phyloP scores from a whole-genome alignment of 2,113 vertebrate genomes.

The Hyla sarda region DNA sequence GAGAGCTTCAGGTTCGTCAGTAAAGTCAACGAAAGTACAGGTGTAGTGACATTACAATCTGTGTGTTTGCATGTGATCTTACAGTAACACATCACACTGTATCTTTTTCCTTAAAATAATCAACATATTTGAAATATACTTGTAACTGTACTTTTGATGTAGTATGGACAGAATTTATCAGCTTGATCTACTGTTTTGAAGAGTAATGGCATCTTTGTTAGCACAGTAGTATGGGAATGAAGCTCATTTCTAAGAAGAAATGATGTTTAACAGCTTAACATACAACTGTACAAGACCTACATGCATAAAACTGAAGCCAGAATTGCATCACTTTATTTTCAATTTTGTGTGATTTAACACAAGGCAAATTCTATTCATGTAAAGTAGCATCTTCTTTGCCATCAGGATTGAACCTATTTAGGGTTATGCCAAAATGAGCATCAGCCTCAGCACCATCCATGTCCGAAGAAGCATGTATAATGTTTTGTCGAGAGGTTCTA shows the following conservation, averaged over 20 bases:
- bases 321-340: conserved; percentile 7
- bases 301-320: conserved; percentile 2
- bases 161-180: not conserved
- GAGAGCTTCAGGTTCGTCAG: not conserved
- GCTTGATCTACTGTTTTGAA: not conserved
- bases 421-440: conserved; percentile 79
- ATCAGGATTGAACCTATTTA: conserved; percentile 85
- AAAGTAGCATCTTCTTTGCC: conserved; percentile 82
- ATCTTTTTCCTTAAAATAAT: not conserved
- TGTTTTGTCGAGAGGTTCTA: conserved; percentile 68
- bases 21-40: not conserved
- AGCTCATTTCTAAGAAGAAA: not conserved
- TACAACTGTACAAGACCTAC: not conserved
- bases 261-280: not conserved
- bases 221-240: not conserved
- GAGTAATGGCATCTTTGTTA: not conserved
- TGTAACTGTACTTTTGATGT: not conserved
- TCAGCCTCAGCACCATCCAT: conserved; percentile 72
- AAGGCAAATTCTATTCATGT: conserved; percentile 77
- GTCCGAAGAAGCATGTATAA: conserved; percentile 65
- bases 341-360: not conserved
- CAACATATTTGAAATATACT: not conserved
- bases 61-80: not conserved
- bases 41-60: not conserved
- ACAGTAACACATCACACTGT: too few species aligned